Evolutionary conservation across 2,797 vertebrate genomes (phyloP), one percentile per base, ranked within the genome.

Genomic region (Tokudaia muenninki): DNA sequence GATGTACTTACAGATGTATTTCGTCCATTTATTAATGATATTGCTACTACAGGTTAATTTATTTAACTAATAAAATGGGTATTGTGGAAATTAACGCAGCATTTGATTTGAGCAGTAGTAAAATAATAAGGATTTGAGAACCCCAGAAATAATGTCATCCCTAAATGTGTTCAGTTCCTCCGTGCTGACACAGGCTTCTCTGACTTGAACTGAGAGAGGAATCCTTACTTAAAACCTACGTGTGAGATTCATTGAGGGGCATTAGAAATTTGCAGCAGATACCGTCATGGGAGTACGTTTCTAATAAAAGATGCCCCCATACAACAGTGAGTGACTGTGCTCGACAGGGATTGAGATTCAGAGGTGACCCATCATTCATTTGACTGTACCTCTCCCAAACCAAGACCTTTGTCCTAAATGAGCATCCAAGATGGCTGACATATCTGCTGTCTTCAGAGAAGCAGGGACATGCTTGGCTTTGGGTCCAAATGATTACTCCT

Each of bases 91-190:
- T 47, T 50, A 77, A 44, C 16, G 88, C 63, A 84, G 90, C 89
- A 63, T 65, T 84, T 67, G 55, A 3, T 74, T 16, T 92, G 41
- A 81, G 26, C 29, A 57, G 44, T n/a, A 24, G 47, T 6, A 44
- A 61, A 77, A 93, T 86, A 87, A 21, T 22, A 75, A 94, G 75
- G 37, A 13, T 84, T 84, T 83, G 55, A 90, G 88, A 91, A 44
- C 0, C 19, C 3, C 61, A 81, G 82, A 26, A 77, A 37, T 26
- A 17, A 72, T 78, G 12, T 26, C 79, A 29, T 5, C 11, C 12
- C 82, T 16, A 11, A 47, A 22, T 41, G 44, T 52, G 16, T 79
- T 81, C 37, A 14, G 0, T n/a, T 70, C 79, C 67, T 55, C 7
- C 1, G 14, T 14, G 24, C 47, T 61, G 50, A 52, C 13, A n/a